Evolutionary conservation across 92 coral and sea anemone genomes (phyloP), one percentile per base, ranked within the genome.

Genomic region (Desmophyllum pertusum): DNA sequence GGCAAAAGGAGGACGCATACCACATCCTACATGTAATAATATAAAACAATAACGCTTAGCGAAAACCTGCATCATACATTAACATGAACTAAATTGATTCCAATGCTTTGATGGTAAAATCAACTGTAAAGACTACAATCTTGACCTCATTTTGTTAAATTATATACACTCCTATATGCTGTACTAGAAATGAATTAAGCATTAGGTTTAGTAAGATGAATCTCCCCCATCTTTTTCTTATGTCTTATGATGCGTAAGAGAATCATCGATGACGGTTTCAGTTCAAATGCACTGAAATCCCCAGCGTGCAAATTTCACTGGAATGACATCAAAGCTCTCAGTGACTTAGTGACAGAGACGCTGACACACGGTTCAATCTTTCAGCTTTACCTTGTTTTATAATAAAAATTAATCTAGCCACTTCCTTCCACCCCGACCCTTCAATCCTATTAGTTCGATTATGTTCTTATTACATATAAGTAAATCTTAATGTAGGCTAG

Each of bases 1-100:
- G 39, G 93, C 77, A 37, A 80, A 81, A 30, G 64, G 65, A 7
- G 90, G 93, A 46, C 90, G 89, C 69, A 64, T 80, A 3, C 95
- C 95, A 83, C 95, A 92, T 37, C 88, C 83, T 90, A 35, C 37
- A 4, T 0, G 39, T 31, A 38, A 29, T 10, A 42, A 19, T 8
- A 5, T 27, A 41, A 11, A n/a, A n/a, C 35, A 19, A 11, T 5
- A 5, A 57, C 0, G 76, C 35, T 21, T 14, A n/a, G n/a, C n/a
- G n/a, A 15, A 48, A 13, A 48, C 14, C 25, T 19, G 29, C 9
- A 27, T 59, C 35, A 1, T 25, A 7, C 27, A 48, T 48, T n/a
- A 59, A 5, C 17, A 25, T 27, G 9, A 59, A 6, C 2, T 59
- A 25, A 25, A 27, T 4, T 27, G 21, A 48, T 59, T 59, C 10